Base-by-base conservation (phyloP, 2,113 vertebrate species). In the Takifugu flavidus region DNA sequence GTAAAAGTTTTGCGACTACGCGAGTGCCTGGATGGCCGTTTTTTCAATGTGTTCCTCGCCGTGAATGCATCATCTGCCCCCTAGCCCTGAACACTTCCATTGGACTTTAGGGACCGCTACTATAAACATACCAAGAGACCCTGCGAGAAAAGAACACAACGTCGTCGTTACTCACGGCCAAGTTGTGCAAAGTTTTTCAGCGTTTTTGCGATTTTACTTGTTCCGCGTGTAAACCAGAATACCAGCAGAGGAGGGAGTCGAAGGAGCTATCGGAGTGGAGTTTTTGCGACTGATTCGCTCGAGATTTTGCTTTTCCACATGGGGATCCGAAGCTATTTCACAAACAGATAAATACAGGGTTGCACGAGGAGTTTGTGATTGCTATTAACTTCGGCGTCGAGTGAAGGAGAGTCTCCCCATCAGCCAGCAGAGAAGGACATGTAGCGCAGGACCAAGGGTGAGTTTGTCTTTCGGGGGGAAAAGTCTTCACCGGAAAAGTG, bases 391-490 rank as follows among this genome's bases (percentile, higher is more conserved):
- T 50, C 11, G n/a, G 13, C 26, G 27, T 31, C 34, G 34, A 71
- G 26, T 70, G 61, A 56, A 13, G 56, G 20, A 14, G 45, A 2
- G 13, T 47, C 15, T 47, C 14, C n/a, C 3, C 45, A 5, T 13
- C 58, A 65, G 67, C 66, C 71, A 75, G 55, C 50, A 25, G 15
- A 65, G 62, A 28, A 15, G 64, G 44, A 71, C 67, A 86, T 85
- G 85, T 89, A 89, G 77, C 77, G 56, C 61, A 68, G 55, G 66
- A 86, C 39, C 52, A 34, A 56, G 49, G 81, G 87, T 85, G 67
- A 84, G 81, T 74, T 70, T 11, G 8, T 52, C 44, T 13, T 28
- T 27, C 29, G 12, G 15, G 13, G 44, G 25, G 53, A 12, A 31
- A 55, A 28, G 56, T 7, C n/a, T 13, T 13, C 7, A 20, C 13